Base-by-base conservation (phyloP, 2,113 vertebrate genomes). In the Vulpes lagopus region DNA sequence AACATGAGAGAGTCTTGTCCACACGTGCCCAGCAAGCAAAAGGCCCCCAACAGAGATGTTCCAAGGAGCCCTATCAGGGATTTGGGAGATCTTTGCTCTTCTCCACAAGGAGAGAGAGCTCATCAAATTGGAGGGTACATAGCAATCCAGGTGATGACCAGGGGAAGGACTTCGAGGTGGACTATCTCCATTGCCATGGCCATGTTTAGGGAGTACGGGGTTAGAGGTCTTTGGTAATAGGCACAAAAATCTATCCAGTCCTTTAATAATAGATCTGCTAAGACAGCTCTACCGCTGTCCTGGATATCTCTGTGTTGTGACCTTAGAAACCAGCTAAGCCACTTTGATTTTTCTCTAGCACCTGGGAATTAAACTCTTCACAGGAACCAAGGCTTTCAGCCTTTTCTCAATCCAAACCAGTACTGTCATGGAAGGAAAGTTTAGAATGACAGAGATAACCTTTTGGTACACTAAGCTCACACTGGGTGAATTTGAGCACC, bases 281-380 rank as follows among this genome's bases (percentile, higher is more conserved):
- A 79, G 79, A 87, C 7, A 43, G 1, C 22, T 49, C n/a, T 17
- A 1, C 53, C 5, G 3, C 74, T 59, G 11, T 27, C 38, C n/a
- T 78, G 71, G n/a, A 51, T 12, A 60, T 60, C 20, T 88, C 35
- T 92, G 79, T 51, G 91, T 85, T 65, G 55, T 85, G 76, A 85
- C 81, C 53, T 76, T 96, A 96, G 95, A 93, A 94, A 91, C 88
- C 53, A 96, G 64, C 11, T 51, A 57, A 94, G 85, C 43, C n/a
- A 67, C 51, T 57, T 95, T 80, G 67, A 35, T 57, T 92, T 87
- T 87, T 82, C 81, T 86, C 55, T 85, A 73, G 57, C 62, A 91
- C 81, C 71, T 79, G 60, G 71, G 80, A 94, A 60, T 85, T 80
- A 59, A 94, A 69, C 14, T 81, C 76, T 53, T 90, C 23, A 67